phyloP scores from a whole-genome alignment of 2,797 vertebrate genomes.

The Melopsittacus undulatus region DNA sequence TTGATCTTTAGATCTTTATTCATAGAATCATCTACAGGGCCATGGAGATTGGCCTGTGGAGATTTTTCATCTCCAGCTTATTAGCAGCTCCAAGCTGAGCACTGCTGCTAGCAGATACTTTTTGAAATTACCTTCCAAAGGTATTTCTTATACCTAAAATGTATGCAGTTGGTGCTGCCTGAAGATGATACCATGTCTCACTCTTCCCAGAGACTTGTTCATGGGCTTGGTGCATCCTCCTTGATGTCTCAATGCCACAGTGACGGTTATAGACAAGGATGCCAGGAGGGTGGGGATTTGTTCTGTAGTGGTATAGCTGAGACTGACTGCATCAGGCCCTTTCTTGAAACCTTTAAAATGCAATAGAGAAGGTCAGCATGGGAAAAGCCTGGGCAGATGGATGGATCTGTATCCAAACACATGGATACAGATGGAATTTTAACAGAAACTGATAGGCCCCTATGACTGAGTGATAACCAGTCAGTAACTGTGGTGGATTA shows the following conservation, averaged over 20 bases:
- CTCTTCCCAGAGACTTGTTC: background rate
- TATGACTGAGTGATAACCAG: background rate
- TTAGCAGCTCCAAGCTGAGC: background rate
- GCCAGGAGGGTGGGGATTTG: background rate
- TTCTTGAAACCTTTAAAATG: background rate
- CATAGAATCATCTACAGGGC: background rate
- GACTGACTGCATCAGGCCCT: background rate
- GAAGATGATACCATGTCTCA: background rate
- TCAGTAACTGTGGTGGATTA: background rate
- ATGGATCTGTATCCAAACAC: background rate
- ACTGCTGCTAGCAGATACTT: background rate
- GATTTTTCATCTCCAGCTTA: background rate
- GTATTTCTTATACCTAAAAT: background rate
- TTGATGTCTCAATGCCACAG: background rate
- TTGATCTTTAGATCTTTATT: background rate
- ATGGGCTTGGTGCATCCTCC: background rate
- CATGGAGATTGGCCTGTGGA: background rate
- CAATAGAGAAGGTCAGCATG: background rate
- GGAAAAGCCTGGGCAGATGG: background rate
- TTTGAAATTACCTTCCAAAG: background rate
- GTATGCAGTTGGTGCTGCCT: background rate
- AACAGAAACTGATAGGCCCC: accelerated
- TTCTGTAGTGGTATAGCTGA: background rate
- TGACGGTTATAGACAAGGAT: accelerated
- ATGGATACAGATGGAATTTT: background rate